phyloP scores from a whole-genome alignment of 2,797 vertebrate genomes.

The Australoheros facetus region DNA sequence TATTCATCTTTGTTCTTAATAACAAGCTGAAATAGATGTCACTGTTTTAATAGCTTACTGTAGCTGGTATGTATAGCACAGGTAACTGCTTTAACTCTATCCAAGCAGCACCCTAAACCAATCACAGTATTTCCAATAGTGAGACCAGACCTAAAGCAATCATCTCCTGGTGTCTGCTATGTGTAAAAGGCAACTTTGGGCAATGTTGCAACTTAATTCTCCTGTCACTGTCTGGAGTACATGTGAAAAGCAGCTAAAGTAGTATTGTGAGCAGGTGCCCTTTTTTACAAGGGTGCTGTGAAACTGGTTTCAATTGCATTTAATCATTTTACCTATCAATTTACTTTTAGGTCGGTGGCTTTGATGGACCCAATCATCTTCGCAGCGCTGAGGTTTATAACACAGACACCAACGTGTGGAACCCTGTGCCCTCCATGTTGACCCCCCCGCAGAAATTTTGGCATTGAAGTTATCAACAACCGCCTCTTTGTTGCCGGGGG shows the following conservation, averaged over 20 bases:
- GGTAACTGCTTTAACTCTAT: too few species aligned
- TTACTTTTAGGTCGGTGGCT: constrained; percentile 84
- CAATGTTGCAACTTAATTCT: not conserved
- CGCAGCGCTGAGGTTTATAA: constrained; percentile 82
- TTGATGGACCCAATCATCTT: constrained; percentile 77
- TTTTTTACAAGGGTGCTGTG: not conserved
- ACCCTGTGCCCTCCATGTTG: constrained; percentile 75
- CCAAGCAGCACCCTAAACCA: too few species aligned
- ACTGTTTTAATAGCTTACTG: too few species aligned
- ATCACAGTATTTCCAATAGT: not conserved
- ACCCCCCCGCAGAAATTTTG: constrained; percentile 88
- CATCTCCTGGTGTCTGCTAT: not conserved
- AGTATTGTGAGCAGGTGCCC: not conserved
- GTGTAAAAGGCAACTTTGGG: not conserved
- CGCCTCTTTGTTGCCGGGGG: constrained; percentile 68
- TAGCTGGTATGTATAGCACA: too few species aligned
- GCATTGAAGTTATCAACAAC: constrained; percentile 81
- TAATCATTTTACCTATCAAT: not conserved
- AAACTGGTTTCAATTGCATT: not conserved
- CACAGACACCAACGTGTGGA: constrained; percentile 78
- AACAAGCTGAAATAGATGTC: too few species aligned
- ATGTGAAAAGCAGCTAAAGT: not conserved
- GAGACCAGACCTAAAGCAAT: not conserved
- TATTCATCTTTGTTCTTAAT: not conserved
- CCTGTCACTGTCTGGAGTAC: not conserved